Conservation (phyloP, 2,888 invertebrate genomes). For the Vannuccia rotundouncinata region DNA sequence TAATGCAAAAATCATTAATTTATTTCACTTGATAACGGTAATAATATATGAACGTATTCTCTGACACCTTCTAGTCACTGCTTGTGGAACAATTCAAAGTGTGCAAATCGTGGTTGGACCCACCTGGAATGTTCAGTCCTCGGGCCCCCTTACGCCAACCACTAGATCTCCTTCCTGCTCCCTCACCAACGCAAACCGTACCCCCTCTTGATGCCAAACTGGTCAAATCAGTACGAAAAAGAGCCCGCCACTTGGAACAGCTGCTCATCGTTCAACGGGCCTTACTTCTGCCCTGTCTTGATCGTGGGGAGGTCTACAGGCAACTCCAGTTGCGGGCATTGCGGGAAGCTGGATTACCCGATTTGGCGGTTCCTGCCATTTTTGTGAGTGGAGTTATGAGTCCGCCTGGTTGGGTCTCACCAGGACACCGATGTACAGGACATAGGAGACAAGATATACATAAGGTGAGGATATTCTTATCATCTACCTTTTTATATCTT, state of each 20-base stretch:
- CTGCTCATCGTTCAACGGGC: conserved; percentile 60
- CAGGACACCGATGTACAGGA: neutral
- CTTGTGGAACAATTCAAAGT: conserved; percentile 18
- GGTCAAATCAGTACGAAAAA: neutral
- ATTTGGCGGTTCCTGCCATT: conserved; percentile 64
- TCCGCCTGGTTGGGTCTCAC: conserved; percentile 8
- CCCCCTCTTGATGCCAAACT: neutral
- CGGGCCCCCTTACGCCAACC: conserved; percentile 4
- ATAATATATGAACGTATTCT: too few species aligned
- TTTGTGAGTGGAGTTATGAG: neutral
- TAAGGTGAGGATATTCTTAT: too few species aligned
- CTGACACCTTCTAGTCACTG: neutral
- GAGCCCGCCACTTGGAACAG: conserved; percentile 25
- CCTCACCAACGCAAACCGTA: neutral
- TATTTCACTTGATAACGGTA: too few species aligned
- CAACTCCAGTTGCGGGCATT: conserved; percentile 79
- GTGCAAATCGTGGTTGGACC: neutral
- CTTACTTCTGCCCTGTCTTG: conserved; percentile 64
- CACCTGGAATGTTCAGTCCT: neutral
- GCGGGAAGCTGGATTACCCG: conserved; percentile 85
- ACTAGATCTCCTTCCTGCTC: neutral
- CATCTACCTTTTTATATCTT: too few species aligned
- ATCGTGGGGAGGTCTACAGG: conserved; percentile 69
- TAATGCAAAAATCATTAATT: too few species aligned
- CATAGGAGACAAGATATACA: neutral